Evolutionary conservation across 2,797 vertebrate genomes (phyloP).

Genomic region (Enteromius thamalakanensis): DNA sequence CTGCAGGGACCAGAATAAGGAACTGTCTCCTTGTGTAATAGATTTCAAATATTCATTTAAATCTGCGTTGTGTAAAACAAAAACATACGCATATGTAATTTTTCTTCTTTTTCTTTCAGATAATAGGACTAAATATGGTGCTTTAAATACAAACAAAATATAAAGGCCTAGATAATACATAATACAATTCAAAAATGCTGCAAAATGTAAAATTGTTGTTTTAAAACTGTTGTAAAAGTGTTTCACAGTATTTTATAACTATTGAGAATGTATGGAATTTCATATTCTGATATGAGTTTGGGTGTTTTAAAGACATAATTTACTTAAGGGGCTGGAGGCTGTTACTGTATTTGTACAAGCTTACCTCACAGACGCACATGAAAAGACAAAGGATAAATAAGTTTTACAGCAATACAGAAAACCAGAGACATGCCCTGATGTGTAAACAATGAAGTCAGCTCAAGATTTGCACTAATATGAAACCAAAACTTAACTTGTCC

Average conservation of each 20-base stretch:
- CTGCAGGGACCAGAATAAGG: background rate
- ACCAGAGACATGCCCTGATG: constrained; percentile 38
- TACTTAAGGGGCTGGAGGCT: background rate
- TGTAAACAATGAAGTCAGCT: constrained; percentile 39
- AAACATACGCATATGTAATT: background rate
- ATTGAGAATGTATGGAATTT: background rate
- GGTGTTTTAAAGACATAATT: background rate
- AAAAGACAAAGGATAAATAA: constrained; percentile 9
- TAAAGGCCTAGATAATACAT: background rate
- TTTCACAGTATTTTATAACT: background rate
- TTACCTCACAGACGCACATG: background rate
- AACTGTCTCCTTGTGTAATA: background rate
- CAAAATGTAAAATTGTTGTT: background rate
- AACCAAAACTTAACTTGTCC: background rate
- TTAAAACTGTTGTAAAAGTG: background rate
- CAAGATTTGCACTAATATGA: constrained; percentile 21
- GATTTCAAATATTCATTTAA: too few species aligned
- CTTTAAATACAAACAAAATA: background rate
- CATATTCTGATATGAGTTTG: background rate
- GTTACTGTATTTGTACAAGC: constrained; percentile 18
- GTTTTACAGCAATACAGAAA: background rate
- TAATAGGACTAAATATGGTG: background rate
- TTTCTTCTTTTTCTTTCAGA: constrained; percentile 3
- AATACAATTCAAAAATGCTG: background rate
- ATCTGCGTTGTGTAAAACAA: background rate